Percentiles rank a stretch among this genome's conserved stretches.
Evolutionary conservation across 2,797 vertebrate species (phyloP).

Genomic region (Karalla daura): DNA sequence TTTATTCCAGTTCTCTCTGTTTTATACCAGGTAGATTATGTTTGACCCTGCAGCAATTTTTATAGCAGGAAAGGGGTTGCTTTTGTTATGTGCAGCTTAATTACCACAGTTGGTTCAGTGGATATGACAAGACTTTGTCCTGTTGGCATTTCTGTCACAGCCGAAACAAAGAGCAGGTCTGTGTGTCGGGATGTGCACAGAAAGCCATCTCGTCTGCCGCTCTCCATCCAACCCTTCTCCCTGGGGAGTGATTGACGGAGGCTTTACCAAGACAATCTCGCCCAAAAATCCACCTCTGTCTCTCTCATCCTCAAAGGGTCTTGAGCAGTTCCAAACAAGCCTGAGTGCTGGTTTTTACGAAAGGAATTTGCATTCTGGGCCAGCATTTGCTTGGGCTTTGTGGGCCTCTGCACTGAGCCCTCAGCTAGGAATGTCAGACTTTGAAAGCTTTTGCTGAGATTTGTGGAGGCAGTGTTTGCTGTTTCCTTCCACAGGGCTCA

Average conservation of each 20-base stretch:
- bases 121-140: constrained; percentile 47
- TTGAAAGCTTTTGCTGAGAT: constrained; percentile 56
- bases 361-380: constrained; percentile 65
- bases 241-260: constrained; percentile 63
- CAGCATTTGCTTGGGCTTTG: constrained; percentile 44
- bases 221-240: constrained; percentile 51
- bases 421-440: constrained; percentile 56
- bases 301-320: constrained; percentile 57
- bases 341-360: constrained; percentile 45
- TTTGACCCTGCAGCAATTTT: neutral
- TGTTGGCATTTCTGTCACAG: constrained; percentile 31
- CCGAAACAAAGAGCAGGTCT: constrained; percentile 54
- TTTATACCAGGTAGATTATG: neutral
- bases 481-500: constrained; percentile 22
- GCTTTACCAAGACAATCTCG: constrained; percentile 64
- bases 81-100: constrained; percentile 48
- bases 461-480: constrained; percentile 48
- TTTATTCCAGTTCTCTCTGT: constrained; percentile 4
- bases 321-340: constrained; percentile 63
- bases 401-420: constrained; percentile 51
- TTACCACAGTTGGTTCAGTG: constrained; percentile 53
- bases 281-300: constrained; percentile 59
- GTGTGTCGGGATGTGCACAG: constrained; percentile 44
- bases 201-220: constrained; percentile 43
- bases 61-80: constrained; percentile 24